Base-by-base conservation (phyloP, 2,797 vertebrate genomes). In the Cuculus canorus region DNA sequence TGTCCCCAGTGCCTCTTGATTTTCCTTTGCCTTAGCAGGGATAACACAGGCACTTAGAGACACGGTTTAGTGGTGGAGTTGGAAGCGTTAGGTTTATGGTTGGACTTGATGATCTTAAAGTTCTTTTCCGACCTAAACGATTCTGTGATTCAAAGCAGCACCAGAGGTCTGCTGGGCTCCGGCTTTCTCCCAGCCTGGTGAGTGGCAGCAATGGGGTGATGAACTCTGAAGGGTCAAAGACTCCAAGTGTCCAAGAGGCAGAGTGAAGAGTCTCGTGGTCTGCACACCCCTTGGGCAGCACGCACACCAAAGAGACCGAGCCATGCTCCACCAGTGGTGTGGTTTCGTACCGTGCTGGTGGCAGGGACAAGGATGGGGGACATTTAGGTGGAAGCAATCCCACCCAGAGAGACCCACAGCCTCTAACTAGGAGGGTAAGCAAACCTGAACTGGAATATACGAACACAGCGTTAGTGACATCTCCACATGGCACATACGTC, bases 271-370 rank as follows among this genome's bases (percentile, higher is more conserved):
- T 10, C 41, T 45, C 7, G 0, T 11, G 39, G 17, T 22, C 48
- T 37, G 9, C 21, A 27, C 13, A 11, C 3, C 27, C 19, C 35
- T 30, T 5, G 18, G n/a, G 50, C 16, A 60, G 22, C 57, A 9
- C 0, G 27, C 11, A 17, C n/a, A n/a, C 3, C 30, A 14, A 48
- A 22, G 8, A 39, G 69, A n/a, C 2, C 35, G 47, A 80, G 16
- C 21, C 30, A 30, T 11, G 45, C 24, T 33, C 25, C 25, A 14
- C n/a, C 5, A 0, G 9, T 0, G 2, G 10, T 7, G n/a, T 7
- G 33, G 30, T 14, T 28, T 23, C 9, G 32, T n/a, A 69, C 56
- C 41, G 0, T 12, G n/a, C 33, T 1, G 1, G 66, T 2, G 1
- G 30, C 27, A 86, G 66, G 25, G 52, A 33, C 13, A 24, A 47